Evolutionary conservation across 2,113 vertebrate genomes (phyloP).

Genomic region (Thalassarche chlororhynchos): DNA sequence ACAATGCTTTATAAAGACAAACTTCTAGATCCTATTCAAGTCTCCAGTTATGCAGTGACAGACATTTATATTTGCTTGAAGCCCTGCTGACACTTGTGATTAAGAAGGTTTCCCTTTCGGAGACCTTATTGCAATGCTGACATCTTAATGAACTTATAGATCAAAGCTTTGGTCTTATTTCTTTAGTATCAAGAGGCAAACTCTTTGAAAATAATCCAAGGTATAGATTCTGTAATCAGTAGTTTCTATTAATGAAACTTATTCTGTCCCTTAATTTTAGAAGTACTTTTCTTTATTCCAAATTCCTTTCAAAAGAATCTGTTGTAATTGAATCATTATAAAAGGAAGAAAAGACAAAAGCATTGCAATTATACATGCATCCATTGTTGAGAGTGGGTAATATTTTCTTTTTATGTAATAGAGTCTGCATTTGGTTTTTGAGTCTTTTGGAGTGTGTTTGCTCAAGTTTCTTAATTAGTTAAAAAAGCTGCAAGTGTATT

Average conservation of each 20-base stretch:
- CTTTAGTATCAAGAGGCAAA: not conserved
- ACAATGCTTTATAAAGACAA: not conserved
- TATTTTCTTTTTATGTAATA: slow-evolving; percentile 43
- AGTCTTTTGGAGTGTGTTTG: slow-evolving; percentile 58
- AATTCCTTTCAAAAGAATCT: slow-evolving; percentile 39
- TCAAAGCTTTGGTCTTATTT: not conserved
- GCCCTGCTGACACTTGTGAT: not conserved
- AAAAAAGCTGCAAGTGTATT: slow-evolving; percentile 76
- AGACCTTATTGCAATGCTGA: not conserved
- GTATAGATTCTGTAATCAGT: not conserved
- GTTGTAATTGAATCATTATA: slow-evolving; percentile 32
- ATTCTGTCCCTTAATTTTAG: not conserved
- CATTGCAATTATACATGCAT: slow-evolving; percentile 31
- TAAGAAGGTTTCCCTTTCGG: not conserved
- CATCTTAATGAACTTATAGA: not conserved
- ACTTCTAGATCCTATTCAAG: not conserved
- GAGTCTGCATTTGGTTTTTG: slow-evolving; percentile 47
- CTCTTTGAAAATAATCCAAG: not conserved
- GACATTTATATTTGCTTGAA: not conserved
- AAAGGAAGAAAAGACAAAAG: slow-evolving; percentile 16
- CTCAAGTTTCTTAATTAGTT: slow-evolving; percentile 73
- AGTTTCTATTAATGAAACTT: not conserved
- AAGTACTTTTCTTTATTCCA: not conserved
- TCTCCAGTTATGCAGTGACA: not conserved
- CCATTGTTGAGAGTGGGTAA: not conserved